Evolutionary conservation across 2,888 invertebrate genomes (phyloP).

Genomic region (Tipula helvola): DNA sequence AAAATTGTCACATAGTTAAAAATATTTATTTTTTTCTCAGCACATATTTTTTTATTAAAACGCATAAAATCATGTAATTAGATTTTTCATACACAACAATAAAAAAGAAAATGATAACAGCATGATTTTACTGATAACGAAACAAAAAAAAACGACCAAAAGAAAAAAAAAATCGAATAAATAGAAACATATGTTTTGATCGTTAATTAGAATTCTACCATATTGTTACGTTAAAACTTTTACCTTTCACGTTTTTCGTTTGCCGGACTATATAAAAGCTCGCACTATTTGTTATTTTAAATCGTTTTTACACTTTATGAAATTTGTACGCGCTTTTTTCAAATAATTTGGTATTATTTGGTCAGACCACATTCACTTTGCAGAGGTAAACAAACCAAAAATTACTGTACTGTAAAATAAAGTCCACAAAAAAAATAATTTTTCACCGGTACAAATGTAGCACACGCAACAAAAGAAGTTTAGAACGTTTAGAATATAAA

Average conservation of each 20-base stretch:
- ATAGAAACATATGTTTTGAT: neutral
- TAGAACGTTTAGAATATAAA: neutral
- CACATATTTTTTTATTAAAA: neutral
- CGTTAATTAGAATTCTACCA: neutral
- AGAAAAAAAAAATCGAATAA: neutral
- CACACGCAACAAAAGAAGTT: neutral
- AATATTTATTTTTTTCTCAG: neutral
- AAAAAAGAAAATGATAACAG: neutral
- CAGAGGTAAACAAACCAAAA: neutral
- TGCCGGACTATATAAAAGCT: neutral
- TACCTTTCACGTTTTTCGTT: neutral
- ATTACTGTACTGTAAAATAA: neutral
- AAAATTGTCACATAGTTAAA: neutral
- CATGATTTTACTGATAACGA: neutral
- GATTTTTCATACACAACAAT: neutral
- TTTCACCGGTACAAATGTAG: neutral
- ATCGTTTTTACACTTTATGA: neutral
- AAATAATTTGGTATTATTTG: neutral
- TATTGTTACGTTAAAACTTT: neutral
- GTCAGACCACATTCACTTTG: neutral
- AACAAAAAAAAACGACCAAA: neutral
- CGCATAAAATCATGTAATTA: neutral
- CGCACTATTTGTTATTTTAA: neutral
- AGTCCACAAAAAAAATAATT: neutral
- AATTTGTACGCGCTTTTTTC: neutral